phyloP scores from a whole-genome alignment of 2,797 vertebrate genomes.

The Semaprochilodus insignis region DNA sequence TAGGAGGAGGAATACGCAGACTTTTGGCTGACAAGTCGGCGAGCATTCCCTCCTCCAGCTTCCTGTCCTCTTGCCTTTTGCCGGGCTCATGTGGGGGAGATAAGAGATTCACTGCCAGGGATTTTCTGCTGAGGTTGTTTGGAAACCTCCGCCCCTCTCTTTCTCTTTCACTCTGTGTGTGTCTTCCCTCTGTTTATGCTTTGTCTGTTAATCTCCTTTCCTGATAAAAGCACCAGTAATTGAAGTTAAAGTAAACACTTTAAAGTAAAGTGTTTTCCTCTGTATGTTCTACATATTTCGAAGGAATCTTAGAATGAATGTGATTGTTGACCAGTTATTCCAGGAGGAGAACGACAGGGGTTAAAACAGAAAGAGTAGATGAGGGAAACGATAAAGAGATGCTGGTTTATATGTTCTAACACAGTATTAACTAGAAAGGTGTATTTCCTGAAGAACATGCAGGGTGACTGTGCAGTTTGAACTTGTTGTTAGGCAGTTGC shows the following conservation, averaged over 20 bases:
- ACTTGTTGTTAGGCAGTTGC: too few relatives aligned
- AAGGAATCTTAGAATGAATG: neutral
- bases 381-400: neutral
- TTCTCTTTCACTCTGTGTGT: neutral
- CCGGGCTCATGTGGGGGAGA: neutral
- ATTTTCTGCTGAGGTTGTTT: constrained; percentile 15
- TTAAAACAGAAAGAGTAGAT: neutral
- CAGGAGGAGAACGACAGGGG: neutral
- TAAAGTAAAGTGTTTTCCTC: too few relatives aligned
- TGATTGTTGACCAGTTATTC: neutral
- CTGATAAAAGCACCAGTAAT: neutral
- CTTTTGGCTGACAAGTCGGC: constrained; percentile 14
- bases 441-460: too few relatives aligned
- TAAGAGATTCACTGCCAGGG: constrained; percentile 9
- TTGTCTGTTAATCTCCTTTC: neutral
- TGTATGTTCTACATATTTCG: neutral
- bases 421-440: too few relatives aligned
- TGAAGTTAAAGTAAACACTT: neutral
- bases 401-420: neutral
- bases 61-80: constrained; percentile 34
- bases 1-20: neutral
- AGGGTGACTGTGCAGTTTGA: too few relatives aligned
- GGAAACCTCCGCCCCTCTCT: neutral
- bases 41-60: constrained; percentile 1
- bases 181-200: too few relatives aligned